These are phyloP conservation scores for Halichoerus grypus DNA, from an alignment of 2,113 vertebrate species.

Conservation along the genomic window DNA sequence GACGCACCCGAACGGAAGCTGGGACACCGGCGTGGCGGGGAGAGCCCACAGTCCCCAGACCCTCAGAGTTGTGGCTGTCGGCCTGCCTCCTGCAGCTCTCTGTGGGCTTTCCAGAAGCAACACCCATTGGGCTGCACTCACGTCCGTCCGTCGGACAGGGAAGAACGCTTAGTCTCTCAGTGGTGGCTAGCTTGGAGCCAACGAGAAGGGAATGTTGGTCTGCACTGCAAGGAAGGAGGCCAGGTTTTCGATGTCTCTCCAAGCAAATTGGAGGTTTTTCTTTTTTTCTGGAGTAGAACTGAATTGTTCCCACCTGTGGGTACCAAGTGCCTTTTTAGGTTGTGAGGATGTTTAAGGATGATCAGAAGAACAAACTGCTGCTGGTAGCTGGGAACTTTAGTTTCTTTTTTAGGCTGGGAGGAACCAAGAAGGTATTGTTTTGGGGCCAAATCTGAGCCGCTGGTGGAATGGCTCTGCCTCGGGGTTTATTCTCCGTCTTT, in stretches of 20 bases:
- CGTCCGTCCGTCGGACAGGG: neutral
- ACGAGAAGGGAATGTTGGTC: neutral
- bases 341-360: neutral
- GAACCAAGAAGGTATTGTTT: neutral
- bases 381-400: neutral
- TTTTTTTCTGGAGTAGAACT: neutral
- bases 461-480: neutral
- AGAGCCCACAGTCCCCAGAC: accelerated
- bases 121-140: neutral
- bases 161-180: accelerated
- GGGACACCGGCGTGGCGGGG: accelerated
- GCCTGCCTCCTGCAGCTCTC: neutral
- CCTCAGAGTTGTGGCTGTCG: accelerated
- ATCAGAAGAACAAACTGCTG: neutral
- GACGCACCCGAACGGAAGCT: neutral
- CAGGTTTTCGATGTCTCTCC: neutral
- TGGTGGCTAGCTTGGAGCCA: neutral
- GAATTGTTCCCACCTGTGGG: neutral
- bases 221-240: neutral
- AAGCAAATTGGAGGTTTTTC: neutral
- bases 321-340: neutral
- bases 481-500: neutral
- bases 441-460: neutral
- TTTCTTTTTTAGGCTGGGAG: neutral
- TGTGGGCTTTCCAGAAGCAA: neutral